Evolutionary conservation across 2,113 vertebrate species (phyloP), one percentile per base, ranked within the genome.

Genomic region (Suricata suricatta): DNA sequence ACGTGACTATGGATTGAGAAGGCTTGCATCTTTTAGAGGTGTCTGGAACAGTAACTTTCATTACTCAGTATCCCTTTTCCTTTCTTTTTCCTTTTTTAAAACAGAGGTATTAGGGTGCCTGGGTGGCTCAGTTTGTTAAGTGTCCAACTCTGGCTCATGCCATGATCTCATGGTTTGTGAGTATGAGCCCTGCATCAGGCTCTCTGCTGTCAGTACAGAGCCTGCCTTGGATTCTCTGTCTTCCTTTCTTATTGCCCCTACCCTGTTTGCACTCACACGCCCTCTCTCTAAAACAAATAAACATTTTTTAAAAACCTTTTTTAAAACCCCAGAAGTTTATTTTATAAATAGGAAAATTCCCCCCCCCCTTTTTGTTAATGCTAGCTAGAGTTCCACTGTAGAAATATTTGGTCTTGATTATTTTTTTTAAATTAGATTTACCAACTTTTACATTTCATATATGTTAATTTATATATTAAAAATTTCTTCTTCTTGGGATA

Each of bases 401-500:
- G 23, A 71, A 81, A 12, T 81, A 63, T 71, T 68, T 89, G 23
- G 35, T 69, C 14, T 41, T 64, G n/a, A 47, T 72, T 35, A 52
- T 63, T 71, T 84, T 84, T 77, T 47, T 33, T 74, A 79, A 77
- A 63, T 21, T 50, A 17, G 16, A n/a, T 47, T 79, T 85, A 52
- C 27, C 63, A 93, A 57, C 23, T 68, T 16, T 85, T 79, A 77
- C 19, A 85, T 71, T 85, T 71, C 16, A 96, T 50, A 52, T 50
- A 69, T 60, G 19, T 57, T 11, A 14, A 85, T 50, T 72, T 85
- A 13, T 41, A 69, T n/a, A 83, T 68, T 88, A 63, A n/a, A 33
- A n/a, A 71, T 83, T 82, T 88, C 17, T 60, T 95, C 87, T 97
- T 90, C 27, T 98, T 29, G 97, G 98, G 11, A 84, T 97, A 94